A percentile compares a stretch with the other conserved stretches of the same genome.
These are phyloP conservation scores for Dryocosmus kuriphilus DNA, from an alignment of 2,888 invertebrate genomes.

Conservation along the genomic window DNA sequence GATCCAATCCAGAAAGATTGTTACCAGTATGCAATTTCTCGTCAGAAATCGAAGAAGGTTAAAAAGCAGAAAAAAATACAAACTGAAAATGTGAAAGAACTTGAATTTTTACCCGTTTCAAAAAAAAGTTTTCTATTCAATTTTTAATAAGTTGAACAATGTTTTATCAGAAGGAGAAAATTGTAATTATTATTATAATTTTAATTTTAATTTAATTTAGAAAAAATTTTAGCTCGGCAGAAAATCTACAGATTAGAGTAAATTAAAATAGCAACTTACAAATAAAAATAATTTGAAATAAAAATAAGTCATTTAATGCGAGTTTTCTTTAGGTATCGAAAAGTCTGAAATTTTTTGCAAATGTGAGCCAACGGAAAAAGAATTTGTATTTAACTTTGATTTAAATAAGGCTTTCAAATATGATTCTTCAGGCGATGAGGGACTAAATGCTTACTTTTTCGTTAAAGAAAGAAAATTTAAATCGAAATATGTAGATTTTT, in stretches of 20 bases:
- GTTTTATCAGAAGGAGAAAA: slow-evolving; percentile 79
- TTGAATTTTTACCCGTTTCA: slow-evolving; percentile 77
- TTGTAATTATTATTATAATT: too few species aligned
- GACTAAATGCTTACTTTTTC: slow-evolving; percentile 46
- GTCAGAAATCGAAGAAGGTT: slow-evolving; percentile 56
- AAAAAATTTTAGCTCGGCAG: slow-evolving; percentile 83
- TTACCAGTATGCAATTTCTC: slow-evolving; percentile 64
- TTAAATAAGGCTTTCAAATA: too few species aligned
- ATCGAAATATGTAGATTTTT: slow-evolving; percentile 36
- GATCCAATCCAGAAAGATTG: slow-evolving; percentile 71
- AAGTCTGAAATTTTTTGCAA: too few species aligned
- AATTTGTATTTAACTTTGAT: too few species aligned
- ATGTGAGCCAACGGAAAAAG: too few species aligned
- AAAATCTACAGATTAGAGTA: slow-evolving; percentile 58
- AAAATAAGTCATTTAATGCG: too few species aligned
- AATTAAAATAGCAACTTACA: slow-evolving; percentile 4
- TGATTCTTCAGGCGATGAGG: slow-evolving; percentile 86
- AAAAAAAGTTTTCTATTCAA: slow-evolving; percentile 85
- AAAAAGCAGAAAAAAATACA: slow-evolving; percentile 69
- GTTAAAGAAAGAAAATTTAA: slow-evolving; percentile 29
- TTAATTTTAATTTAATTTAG: slow-evolving; percentile 88
- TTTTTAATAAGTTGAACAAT: slow-evolving; percentile 83
- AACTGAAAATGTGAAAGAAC: too few species aligned
- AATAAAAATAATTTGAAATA: too few species aligned
- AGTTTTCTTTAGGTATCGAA: too few species aligned